A percentile compares a stretch with the other conserved stretches of the same genome.
Conservation (phyloP, 2,113 vertebrate species). For the Oncorhynchus nerka region DNA sequence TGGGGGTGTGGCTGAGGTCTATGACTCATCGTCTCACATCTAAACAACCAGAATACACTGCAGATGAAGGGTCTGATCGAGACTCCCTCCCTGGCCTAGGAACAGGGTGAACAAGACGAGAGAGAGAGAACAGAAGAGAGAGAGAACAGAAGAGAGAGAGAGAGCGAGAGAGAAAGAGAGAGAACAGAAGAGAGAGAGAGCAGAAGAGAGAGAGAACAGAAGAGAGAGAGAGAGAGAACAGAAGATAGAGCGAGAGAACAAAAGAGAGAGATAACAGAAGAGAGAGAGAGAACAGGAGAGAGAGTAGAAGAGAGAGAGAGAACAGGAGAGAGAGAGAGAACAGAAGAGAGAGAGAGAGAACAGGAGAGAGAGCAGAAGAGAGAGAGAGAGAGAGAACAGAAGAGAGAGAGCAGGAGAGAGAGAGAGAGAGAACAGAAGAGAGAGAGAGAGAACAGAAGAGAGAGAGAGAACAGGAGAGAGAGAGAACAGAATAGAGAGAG, state of each 20-base stretch:
- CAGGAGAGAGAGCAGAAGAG: background rate
- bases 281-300: slow-evolving; percentile 3
- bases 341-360: slow-evolving; percentile 1
- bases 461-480: background rate
- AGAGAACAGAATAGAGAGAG: background rate
- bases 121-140: slow-evolving; percentile 11
- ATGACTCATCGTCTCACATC: slow-evolving; percentile 41
- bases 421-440: too few species aligned
- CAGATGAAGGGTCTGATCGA: slow-evolving; percentile 62
- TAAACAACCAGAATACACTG: slow-evolving; percentile 49
- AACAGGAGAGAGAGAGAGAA: background rate
- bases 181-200: background rate
- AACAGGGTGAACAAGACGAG: slow-evolving; percentile 20
- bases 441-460: too few species aligned
- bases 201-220: too few species aligned
- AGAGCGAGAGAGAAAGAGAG: background rate
- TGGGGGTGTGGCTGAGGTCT: slow-evolving; percentile 48
- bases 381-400: background rate
- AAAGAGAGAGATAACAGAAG: too few species aligned
- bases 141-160: slow-evolving; percentile 12
- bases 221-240: too few species aligned
- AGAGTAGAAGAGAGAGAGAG: too few species aligned
- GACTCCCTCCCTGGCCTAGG: slow-evolving; percentile 23
- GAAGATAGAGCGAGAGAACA: too few species aligned
- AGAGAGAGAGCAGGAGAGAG: too few species aligned